Conservation (phyloP, 2,888 invertebrate genomes). For the Drosophila suboccidentalis region DNA sequence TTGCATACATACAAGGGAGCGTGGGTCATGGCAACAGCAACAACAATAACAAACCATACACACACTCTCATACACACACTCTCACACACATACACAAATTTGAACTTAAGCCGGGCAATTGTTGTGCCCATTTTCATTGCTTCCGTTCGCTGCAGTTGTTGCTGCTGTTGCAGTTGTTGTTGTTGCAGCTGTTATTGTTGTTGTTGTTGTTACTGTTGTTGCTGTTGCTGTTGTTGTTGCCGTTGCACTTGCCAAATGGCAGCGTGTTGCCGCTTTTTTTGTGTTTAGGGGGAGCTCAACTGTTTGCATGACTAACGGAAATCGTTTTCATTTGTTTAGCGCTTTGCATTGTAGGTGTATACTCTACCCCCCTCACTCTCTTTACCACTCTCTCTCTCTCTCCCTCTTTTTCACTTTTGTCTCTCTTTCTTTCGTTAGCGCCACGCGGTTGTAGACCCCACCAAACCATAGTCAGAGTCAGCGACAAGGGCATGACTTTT, state of each 20-base stretch:
- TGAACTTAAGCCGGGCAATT: conserved; percentile 41
- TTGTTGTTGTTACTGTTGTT: conserved; percentile 42
- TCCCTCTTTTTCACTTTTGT: not conserved
- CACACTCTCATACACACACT: conserved; percentile 30
- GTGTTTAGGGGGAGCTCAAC: conserved; percentile 45
- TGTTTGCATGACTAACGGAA: conserved; percentile 77
- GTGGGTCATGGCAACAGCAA: conserved; percentile 71
- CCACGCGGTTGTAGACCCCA: conserved; percentile 45
- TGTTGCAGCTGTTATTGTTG: conserved; percentile 21
- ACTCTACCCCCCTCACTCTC: conserved; percentile 4
- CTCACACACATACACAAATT: conserved; percentile 24
- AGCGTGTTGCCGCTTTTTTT: conserved; percentile 39
- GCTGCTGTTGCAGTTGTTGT: conserved; percentile 24
- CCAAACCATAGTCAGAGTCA: conserved; percentile 50
- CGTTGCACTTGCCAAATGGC: conserved; percentile 68
- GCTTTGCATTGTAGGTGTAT: conserved; percentile 44
- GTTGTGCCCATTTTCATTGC: conserved; percentile 71
- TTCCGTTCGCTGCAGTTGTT: conserved; percentile 63
- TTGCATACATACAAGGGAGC: conserved; percentile 44
- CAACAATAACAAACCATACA: conserved; percentile 42
- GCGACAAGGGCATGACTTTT: conserved; percentile 69
- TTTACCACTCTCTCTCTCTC: not conserved
- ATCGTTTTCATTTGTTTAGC: conserved; percentile 78
- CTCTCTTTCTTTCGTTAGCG: conserved; percentile 20
- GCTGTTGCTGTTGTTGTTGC: conserved; percentile 34